Base-by-base conservation (phyloP, 2,113 vertebrate species). In the Diglossa brunneiventris region DNA sequence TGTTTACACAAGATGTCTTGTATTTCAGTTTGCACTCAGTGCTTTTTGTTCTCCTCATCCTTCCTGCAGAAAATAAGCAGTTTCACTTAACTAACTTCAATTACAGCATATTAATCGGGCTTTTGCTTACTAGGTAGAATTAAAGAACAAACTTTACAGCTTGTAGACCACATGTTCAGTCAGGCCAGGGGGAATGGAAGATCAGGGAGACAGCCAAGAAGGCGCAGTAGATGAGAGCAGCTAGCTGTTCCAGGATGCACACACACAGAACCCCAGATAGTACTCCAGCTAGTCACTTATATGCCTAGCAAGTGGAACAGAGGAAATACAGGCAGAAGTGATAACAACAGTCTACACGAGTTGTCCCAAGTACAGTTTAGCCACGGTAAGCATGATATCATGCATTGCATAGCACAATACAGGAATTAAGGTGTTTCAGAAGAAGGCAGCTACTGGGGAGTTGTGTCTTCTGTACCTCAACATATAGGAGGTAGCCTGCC, bases 351-450 rank as follows among this genome's bases (percentile, higher is more conserved):
- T 41, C 49, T 85, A 33, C 28, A 5, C 1, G 2, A n/a, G 26
- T 63, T 83, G 27, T 49, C 46, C n/a, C 63, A 93, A 62, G 53
- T 11, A 35, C 19, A 17, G 4, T 66, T 56, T 59, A 75, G 17
- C 28, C 27, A 53, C 0, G 0, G 20, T 69, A 73, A 79, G 50
- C 10, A 23, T 19, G 6, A 3, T 37, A 53, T 31, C 4, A 3
- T n/a, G 30, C n/a, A 27, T 33, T 70, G 13, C 55, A 35, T 1
- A 59, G 31, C 23, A 59, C 24, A 66, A 69, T 11, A 41, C 1
- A 33, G 26, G 44, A 86, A 59, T 70, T 66, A 16, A 22, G 37
- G 31, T 30, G 17, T 69, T 93, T 86, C 68, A 47, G 26, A 61
- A 69, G 24, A 69, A 79, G 13, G 20, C 53, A 44, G 7, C 59